These are phyloP conservation scores for Acromyrmex echinatior DNA, from an alignment of 1,140 invertebrate genomes.

Conservation along the genomic window DNA sequence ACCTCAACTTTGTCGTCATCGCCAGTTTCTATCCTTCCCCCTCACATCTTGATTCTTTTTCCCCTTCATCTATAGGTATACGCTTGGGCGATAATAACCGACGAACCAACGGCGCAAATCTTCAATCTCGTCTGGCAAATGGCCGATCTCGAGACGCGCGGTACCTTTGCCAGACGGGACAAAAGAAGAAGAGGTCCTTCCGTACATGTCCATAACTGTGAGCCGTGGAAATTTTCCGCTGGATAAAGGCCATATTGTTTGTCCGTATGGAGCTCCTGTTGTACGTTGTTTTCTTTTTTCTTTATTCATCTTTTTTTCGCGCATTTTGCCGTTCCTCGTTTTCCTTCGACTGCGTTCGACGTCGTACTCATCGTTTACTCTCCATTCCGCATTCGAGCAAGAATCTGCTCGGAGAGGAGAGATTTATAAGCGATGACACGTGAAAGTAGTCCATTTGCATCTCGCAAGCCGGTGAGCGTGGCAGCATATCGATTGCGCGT, in stretches of 20 bases:
- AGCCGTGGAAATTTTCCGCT: slow-evolving; percentile 53
- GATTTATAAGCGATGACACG: slow-evolving; percentile 64
- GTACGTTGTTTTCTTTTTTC: neutral
- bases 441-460: slow-evolving; percentile 64
- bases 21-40: slow-evolving; percentile 23
- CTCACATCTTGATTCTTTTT: slow-evolving; percentile 37
- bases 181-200: slow-evolving; percentile 63
- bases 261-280: slow-evolving; percentile 17
- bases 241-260: slow-evolving; percentile 62
- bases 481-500: slow-evolving; percentile 70
- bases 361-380: neutral
- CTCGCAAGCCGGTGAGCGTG: slow-evolving; percentile 72
- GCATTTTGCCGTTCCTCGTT: slow-evolving; percentile 5
- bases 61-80: slow-evolving; percentile 52
- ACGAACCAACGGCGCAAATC: slow-evolving; percentile 69
- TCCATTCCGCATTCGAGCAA: neutral
- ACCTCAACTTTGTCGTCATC: slow-evolving; percentile 14
- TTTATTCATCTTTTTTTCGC: slow-evolving; percentile 15
- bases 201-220: slow-evolving; percentile 36
- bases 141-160: slow-evolving; percentile 70
- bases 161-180: slow-evolving; percentile 62
- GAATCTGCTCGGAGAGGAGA: slow-evolving; percentile 35
- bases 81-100: slow-evolving; percentile 76
- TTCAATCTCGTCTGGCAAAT: slow-evolving; percentile 78
- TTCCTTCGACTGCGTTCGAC: slow-evolving; percentile 23